phyloP scores from a whole-genome alignment of 2,113 vertebrate species.

The Ovibos moschatus region DNA sequence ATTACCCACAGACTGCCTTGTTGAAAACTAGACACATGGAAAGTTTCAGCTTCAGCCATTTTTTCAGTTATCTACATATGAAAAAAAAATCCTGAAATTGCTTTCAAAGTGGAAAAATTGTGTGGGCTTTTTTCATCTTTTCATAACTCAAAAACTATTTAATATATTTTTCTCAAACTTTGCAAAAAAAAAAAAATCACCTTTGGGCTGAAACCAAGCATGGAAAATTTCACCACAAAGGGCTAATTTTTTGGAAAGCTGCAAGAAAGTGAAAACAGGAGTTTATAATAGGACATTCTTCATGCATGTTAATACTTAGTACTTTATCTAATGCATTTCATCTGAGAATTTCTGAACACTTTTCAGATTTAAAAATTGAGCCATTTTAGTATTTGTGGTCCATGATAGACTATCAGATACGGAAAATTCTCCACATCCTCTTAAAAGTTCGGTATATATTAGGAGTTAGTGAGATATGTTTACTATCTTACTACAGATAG shows the following conservation, averaged over 20 bases:
- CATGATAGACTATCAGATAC: not conserved
- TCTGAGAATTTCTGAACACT: conserved; percentile 55
- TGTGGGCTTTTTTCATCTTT: conserved; percentile 72
- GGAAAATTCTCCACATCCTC: not conserved
- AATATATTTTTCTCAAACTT: conserved; percentile 74
- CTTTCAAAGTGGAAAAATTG: conserved; percentile 76
- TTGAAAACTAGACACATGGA: conserved; percentile 45
- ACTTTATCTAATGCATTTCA: conserved; percentile 62
- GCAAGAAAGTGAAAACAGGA: conserved; percentile 65
- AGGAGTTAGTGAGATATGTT: not conserved
- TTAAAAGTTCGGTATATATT: not conserved
- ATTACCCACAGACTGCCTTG: conserved; percentile 8
- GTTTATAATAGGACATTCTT: conserved; percentile 66
- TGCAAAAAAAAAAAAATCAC: conserved; percentile 52
- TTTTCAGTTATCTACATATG: conserved; percentile 65
- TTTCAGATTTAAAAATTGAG: conserved; percentile 18
- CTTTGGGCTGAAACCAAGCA: conserved; percentile 73
- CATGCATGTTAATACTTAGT: conserved; percentile 53
- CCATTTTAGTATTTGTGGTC: conserved; percentile 20
- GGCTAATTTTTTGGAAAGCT: conserved; percentile 72
- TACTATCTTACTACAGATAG: not conserved
- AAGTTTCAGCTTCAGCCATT: conserved; percentile 66
- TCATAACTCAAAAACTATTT: conserved; percentile 72
- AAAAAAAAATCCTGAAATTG: conserved; percentile 66
- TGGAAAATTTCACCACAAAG: conserved; percentile 76